Percentiles rank a stretch among this genome's conserved stretches.
Evolutionary conservation across 2,888 invertebrate species (phyloP).

Genomic region (Phragmatobia fuliginosa): DNA sequence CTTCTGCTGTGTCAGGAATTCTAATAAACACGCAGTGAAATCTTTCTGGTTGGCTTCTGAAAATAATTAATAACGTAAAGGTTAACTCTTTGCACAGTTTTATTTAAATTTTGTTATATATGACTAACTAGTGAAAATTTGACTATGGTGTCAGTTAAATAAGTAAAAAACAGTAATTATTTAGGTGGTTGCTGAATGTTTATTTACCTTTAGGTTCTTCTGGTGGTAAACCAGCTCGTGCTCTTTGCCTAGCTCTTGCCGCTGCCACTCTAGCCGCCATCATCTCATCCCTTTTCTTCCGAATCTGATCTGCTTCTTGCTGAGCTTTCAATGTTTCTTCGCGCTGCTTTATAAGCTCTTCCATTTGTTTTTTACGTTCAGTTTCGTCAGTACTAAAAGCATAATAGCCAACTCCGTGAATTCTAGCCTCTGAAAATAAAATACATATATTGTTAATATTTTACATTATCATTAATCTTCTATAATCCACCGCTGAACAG

Average conservation of each 20-base stretch:
- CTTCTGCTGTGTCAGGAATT: constrained; percentile 81
- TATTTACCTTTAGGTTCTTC: constrained; percentile 84
- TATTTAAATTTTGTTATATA: background rate
- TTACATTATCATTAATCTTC: background rate
- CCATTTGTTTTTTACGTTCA: constrained; percentile 93
- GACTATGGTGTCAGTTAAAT: background rate
- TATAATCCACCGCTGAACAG: background rate
- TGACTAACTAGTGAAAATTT: no score
- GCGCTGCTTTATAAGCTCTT: constrained; percentile 90
- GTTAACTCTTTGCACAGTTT: background rate
- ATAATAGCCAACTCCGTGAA: constrained; percentile 97
- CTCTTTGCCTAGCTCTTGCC: constrained; percentile 91
- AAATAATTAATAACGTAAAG: constrained; percentile 22
- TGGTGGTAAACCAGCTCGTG: constrained; percentile 90
- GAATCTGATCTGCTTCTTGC: constrained; percentile 87
- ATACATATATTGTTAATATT: background rate
- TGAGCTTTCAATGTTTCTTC: constrained; percentile 90
- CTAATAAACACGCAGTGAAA: constrained; percentile 73
- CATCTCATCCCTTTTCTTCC: constrained; percentile 88
- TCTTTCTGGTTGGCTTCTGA: constrained; percentile 74
- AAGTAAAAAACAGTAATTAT: background rate
- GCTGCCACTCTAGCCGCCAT: constrained; percentile 90
- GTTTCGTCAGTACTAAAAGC: constrained; percentile 95
- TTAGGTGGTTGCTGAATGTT: no score
- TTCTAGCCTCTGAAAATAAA: constrained; percentile 90